Conservation (phyloP, 2,888 invertebrate genomes). For the Agriopis marginaria region DNA sequence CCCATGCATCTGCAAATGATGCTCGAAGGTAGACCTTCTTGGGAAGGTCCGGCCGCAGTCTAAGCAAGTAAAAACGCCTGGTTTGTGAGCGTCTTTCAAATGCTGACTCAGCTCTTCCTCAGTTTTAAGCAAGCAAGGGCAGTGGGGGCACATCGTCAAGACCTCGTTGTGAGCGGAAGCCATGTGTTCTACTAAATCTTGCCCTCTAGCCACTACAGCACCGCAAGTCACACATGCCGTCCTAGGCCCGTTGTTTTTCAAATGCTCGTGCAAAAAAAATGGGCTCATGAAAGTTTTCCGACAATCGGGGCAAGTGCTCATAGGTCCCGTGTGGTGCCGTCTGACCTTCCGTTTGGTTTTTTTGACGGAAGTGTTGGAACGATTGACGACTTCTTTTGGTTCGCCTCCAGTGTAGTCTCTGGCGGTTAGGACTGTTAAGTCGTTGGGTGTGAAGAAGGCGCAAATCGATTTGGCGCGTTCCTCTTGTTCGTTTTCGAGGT, state of each 20-base stretch:
- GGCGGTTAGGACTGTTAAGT: slow-evolving; percentile 59
- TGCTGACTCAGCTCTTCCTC: slow-evolving; percentile 61
- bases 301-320: slow-evolving; percentile 70
- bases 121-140: slow-evolving; percentile 63
- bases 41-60: slow-evolving; percentile 74
- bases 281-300: slow-evolving; percentile 70
- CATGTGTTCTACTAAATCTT: slow-evolving; percentile 66
- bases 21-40: slow-evolving; percentile 65
- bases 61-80: slow-evolving; percentile 62
- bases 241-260: slow-evolving; percentile 74
- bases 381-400: slow-evolving; percentile 58
- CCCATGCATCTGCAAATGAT: slow-evolving; percentile 74
- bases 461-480: slow-evolving; percentile 60
- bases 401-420: slow-evolving; percentile 62
- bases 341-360: slow-evolving; percentile 54
- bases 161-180: slow-evolving; percentile 57
- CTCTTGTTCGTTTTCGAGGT: slow-evolving; percentile 42
- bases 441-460: slow-evolving; percentile 63
- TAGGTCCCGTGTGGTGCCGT: slow-evolving; percentile 59
- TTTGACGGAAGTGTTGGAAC: slow-evolving; percentile 57
- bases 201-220: slow-evolving; percentile 58
- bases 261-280: slow-evolving; percentile 66
- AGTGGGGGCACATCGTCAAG: slow-evolving; percentile 61
- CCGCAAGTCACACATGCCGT: slow-evolving; percentile 74
- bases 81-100: slow-evolving; percentile 59